phyloP scores from a whole-genome alignment of 2,888 invertebrate genomes.

The Buathra laborator region DNA sequence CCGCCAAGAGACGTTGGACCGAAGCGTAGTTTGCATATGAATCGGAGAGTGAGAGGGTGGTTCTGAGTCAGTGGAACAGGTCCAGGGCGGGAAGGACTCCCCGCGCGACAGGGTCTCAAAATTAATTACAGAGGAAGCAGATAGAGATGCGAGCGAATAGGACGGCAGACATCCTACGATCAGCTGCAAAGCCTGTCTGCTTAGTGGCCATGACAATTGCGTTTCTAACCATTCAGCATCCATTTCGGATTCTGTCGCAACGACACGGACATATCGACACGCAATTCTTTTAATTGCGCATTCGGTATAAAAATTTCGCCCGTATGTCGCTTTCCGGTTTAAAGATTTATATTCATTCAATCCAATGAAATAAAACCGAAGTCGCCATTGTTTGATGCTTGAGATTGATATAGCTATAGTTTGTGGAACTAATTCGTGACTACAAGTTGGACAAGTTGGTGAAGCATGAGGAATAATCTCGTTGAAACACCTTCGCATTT shows the following conservation, averaged over 20 bases:
- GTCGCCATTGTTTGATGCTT: no score
- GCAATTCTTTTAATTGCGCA: no score
- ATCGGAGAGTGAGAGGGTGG: constrained; percentile 39
- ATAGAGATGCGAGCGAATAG: constrained; percentile 34
- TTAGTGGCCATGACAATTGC: constrained; percentile 19
- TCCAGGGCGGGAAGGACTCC: constrained; percentile 16
- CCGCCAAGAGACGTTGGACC: constrained; percentile 26
- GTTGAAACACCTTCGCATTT: background rate
- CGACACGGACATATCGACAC: no score
- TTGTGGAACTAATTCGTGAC: background rate
- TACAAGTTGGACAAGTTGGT: background rate
- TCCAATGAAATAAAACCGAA: background rate
- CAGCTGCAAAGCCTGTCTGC: constrained; percentile 27
- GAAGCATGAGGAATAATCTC: constrained; percentile 9
- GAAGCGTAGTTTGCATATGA: constrained; percentile 57
- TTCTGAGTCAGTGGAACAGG: constrained; percentile 41
- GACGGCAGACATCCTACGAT: constrained; percentile 29
- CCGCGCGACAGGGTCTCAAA: constrained; percentile 51
- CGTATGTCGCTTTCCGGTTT: background rate
- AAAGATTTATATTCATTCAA: background rate
- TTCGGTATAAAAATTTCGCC: background rate
- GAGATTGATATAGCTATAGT: background rate
- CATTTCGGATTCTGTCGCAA: background rate
- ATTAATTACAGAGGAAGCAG: constrained; percentile 54
- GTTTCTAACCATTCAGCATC: background rate